A percentile compares a stretch with the other conserved stretches of the same genome.
phyloP scores from a whole-genome alignment of 2,888 invertebrate genomes.

The Pyrocoelia pectoralis region DNA sequence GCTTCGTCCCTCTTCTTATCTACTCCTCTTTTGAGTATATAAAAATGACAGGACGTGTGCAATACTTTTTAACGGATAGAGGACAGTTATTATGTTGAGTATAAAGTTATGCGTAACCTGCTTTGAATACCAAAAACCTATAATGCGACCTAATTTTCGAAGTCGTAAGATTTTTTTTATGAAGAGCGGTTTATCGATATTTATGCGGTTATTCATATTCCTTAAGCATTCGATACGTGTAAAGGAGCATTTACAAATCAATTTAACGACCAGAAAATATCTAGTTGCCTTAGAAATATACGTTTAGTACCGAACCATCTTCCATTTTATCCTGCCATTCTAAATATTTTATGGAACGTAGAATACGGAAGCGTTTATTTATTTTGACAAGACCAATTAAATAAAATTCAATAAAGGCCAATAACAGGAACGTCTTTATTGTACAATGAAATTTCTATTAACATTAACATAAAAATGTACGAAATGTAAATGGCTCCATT shows the following conservation, averaged over 20 bases:
- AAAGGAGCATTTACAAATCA: conserved; percentile 31
- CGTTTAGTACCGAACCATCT: conserved; percentile 27
- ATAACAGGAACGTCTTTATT: too few species aligned
- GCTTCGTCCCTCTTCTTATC: conserved; percentile 24
- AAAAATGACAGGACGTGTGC: conserved; percentile 30
- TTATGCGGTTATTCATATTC: conserved; percentile 21
- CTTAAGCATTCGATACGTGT: conserved; percentile 28
- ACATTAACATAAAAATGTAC: too few species aligned
- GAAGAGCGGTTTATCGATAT: conserved; percentile 32
- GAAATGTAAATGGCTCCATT: too few species aligned
- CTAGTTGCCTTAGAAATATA: conserved; percentile 32
- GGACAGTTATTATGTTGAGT: conserved; percentile 52
- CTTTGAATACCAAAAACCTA: conserved; percentile 53
- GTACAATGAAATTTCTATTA: too few species aligned
- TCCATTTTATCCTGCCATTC: conserved; percentile 16
- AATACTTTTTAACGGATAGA: conserved; percentile 40
- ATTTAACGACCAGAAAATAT: conserved; percentile 37
- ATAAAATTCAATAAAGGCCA: too few species aligned
- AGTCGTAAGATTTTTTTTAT: conserved; percentile 36
- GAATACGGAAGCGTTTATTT: too few species aligned
- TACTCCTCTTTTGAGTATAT: conserved; percentile 10
- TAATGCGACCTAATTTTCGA: conserved; percentile 50
- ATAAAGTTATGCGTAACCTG: conserved; percentile 54
- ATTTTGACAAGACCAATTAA: too few species aligned
- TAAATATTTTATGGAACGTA: conserved; percentile 17